A percentile compares a stretch with the other conserved stretches of the same genome.
These are phyloP conservation scores for Dromiciops gliroides DNA, from an alignment of 2,113 vertebrate genomes.

Conservation along the genomic window DNA sequence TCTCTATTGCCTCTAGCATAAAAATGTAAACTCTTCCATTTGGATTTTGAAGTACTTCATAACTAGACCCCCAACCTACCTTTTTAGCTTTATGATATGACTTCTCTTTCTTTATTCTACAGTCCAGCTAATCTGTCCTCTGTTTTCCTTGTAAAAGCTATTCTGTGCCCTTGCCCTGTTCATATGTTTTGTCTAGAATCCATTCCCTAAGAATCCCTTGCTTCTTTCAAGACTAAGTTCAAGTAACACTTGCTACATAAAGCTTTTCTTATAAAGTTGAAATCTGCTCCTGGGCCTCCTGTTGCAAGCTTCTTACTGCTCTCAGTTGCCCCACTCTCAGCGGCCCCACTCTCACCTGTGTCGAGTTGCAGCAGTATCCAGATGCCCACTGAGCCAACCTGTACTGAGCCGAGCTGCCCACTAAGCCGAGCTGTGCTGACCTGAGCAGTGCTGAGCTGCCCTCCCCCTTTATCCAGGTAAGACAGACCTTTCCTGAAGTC, in stretches of 20 bases:
- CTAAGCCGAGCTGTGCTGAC: too few species aligned
- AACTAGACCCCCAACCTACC: background rate
- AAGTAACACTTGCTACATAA: background rate
- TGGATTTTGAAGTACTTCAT: background rate
- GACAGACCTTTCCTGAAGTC: too few species aligned
- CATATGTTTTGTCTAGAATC: background rate
- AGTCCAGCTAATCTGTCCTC: background rate
- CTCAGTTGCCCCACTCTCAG: too few species aligned
- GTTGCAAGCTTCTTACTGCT: too few species aligned
- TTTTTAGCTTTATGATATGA: background rate
- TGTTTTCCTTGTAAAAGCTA: background rate
- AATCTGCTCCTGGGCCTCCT: too few species aligned
- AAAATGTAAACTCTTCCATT: background rate
- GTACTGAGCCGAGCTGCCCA: too few species aligned
- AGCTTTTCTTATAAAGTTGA: background rate
- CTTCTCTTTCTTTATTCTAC: background rate
- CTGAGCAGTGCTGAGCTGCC: too few species aligned
- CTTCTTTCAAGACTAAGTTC: background rate
- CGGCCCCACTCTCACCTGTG: too few species aligned
- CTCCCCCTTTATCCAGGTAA: too few species aligned
- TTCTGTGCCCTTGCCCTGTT: background rate
- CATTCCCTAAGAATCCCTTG: background rate
- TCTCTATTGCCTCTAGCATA: background rate
- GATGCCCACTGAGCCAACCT: too few species aligned
- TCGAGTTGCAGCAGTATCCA: too few species aligned